Percentiles rank a stretch among this genome's conserved stretches.
Conservation (phyloP, 2,113 vertebrate species). For the Gadus macrocephalus region DNA sequence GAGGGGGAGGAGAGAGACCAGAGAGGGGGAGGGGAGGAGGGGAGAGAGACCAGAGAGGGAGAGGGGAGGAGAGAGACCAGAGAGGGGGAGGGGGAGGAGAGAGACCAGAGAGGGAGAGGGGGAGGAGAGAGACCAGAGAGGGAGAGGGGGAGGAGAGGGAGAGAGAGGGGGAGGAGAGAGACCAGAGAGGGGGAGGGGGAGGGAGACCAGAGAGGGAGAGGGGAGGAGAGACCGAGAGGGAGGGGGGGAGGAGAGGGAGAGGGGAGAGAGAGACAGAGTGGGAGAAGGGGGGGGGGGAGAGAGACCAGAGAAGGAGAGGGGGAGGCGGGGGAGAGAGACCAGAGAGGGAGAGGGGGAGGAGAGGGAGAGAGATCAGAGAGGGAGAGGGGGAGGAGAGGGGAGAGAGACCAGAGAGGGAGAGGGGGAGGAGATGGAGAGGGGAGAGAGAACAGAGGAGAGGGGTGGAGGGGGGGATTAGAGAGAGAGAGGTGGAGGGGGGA, state of each 20-base stretch:
- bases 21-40: neutral
- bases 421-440: too few species aligned
- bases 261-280: neutral
- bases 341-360: neutral
- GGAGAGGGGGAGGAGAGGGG: neutral
- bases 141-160: constrained; percentile 22
- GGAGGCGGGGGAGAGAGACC: too few species aligned
- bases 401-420: too few species aligned
- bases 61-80: too few species aligned
- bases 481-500: neutral
- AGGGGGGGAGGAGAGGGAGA: neutral
- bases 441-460: too few species aligned
- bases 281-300: neutral
- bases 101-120: too few species aligned
- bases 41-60: neutral
- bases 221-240: too few species aligned
- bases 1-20: neutral
- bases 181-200: neutral
- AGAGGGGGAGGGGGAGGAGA: too few species aligned
- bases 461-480: neutral
- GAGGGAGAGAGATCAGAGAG: neutral
- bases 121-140: neutral
- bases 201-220: neutral
- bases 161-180: too few species aligned
- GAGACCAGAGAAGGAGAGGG: too few species aligned